A percentile compares a stretch with the other conserved stretches of the same genome.
Conservation (phyloP, 2,888 invertebrate species). For the Endotricha flammealis region DNA sequence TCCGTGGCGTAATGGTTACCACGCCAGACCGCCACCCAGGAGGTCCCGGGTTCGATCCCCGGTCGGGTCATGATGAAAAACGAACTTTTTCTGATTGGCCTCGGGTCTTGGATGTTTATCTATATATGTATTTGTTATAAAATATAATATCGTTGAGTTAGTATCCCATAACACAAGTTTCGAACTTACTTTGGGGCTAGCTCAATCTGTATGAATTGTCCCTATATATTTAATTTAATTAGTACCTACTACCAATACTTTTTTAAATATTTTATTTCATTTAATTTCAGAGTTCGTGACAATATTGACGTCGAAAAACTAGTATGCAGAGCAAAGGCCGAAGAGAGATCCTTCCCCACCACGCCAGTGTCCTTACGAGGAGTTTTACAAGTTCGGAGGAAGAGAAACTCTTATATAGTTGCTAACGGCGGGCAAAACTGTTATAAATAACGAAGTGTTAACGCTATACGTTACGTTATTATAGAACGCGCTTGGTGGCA, state of each 20-base stretch:
- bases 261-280: conserved; percentile 4
- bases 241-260: not conserved
- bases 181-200: too few species aligned
- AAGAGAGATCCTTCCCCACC: conserved; percentile 54
- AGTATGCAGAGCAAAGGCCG: conserved; percentile 74
- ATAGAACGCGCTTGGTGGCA: conserved; percentile 45
- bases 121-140: too few species aligned
- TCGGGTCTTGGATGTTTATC: too few species aligned
- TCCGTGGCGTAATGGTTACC: too few species aligned
- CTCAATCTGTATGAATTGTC: too few species aligned
- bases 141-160: too few species aligned
- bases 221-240: too few species aligned
- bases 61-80: too few species aligned
- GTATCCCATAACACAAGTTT: too few species aligned
- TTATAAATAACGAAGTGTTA: conserved; percentile 29
- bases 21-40: too few species aligned
- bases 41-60: too few species aligned
- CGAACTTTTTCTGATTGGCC: too few species aligned
- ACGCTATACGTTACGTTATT: conserved; percentile 21
- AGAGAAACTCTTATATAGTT: conserved; percentile 71
- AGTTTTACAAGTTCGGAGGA: conserved; percentile 55
- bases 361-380: conserved; percentile 40
- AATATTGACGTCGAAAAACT: conserved; percentile 90
- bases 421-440: conserved; percentile 29
- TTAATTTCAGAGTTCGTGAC: conserved; percentile 86